phyloP scores from a whole-genome alignment of 2,113 vertebrate genomes.

The Tragelaphus strepsiceros region DNA sequence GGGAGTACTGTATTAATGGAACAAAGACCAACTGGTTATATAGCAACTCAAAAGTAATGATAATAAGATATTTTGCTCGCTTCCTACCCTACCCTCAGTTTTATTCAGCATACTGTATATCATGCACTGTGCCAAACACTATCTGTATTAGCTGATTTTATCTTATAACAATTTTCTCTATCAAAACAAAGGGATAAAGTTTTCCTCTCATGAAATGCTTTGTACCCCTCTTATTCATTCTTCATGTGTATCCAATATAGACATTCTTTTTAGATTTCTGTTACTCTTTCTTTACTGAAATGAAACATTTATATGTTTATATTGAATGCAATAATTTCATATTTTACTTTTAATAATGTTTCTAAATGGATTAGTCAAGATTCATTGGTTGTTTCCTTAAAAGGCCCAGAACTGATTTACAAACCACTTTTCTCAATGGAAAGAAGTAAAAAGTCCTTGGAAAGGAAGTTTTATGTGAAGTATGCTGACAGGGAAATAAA shows the following conservation, averaged over 20 bases:
- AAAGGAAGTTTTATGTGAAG: neutral
- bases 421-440: neutral
- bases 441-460: neutral
- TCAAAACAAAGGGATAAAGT: neutral
- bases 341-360: neutral
- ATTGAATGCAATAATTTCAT: neutral
- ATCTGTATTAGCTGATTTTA: neutral
- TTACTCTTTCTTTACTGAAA: neutral
- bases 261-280: neutral
- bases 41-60: neutral
- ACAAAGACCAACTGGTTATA: neutral
- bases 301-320: neutral
- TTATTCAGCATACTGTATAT: neutral
- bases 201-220: neutral
- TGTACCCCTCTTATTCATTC: neutral
- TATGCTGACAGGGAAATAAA: neutral
- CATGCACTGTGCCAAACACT: no score
- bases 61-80: neutral
- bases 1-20: neutral
- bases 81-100: neutral
- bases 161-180: neutral
- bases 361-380: neutral
- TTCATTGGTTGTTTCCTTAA: neutral
- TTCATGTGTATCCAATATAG: neutral
- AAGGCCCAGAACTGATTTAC: neutral